Base-by-base conservation (phyloP, 1,140 invertebrate genomes). In the Lasaia peninsularis region DNA sequence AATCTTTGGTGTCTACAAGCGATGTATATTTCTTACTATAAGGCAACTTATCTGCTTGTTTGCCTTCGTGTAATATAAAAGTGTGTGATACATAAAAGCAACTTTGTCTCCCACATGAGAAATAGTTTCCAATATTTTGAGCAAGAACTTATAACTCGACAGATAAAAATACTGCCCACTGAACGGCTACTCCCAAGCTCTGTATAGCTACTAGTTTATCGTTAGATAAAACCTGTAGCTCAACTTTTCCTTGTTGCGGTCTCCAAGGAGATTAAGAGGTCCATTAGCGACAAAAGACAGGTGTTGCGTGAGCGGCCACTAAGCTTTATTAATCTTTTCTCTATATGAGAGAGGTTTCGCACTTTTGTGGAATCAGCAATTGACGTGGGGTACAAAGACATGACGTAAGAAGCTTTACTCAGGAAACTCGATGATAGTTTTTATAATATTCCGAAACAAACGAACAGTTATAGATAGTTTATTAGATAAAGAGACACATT, bases 271-370 rank as follows among this genome's bases (percentile, higher is more conserved):
- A 83, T 86, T 85, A 86, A 60, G 49, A 58, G 52, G 70, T 86
- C 83, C 83, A 86, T 86, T 86, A 86, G 80, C 72, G 74, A 86
- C 83, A 86, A 85, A 86, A 73, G 78, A 73, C 80, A 86, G 83
- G 81, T 85, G 83, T 80, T 73, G 69, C 65, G 68, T 63, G 50
- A 73, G 78, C 80, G 75, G 73, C 71, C 69, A 63, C 69, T 85
- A 86, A 86, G 83, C 83, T 84, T 86, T 86, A 86, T 86, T 85
- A 86, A 86, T 83, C 81, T 86, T 82, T 83, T 80, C 77, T 81
- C 66, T 78, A 60, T 20, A 51, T 44, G 60, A 69, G 58, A 40
- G 71, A 65, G 75, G 75, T 71, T 86, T 84, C 79, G 77, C 83
- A 86, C 75, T 83, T 82, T 76, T 79, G 66, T 76, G 73, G 75